Evolutionary conservation across 2,113 vertebrate species (phyloP), one percentile per base, ranked within the genome.

Genomic region (Hiodon alosoides): DNA sequence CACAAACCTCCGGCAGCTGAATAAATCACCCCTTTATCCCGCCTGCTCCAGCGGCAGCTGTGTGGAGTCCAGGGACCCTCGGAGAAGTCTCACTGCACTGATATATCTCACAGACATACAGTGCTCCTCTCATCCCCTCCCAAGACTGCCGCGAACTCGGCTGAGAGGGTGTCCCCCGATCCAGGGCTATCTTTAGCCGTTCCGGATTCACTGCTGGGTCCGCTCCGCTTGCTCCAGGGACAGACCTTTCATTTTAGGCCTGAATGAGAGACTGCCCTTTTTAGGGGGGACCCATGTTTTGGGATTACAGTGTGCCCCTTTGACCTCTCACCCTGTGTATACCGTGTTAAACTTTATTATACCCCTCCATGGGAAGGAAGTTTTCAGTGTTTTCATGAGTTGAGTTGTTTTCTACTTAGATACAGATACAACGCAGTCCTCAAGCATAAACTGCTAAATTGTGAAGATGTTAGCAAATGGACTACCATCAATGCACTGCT

Each of bases 51-150:
- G 51, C 54, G 76, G 73, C 68, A 71, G 62, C 78, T 80, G 52
- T 64, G 48, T 53, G 7, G 51, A 3, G 61, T 31, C 17, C 70
- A 76, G 72, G 67, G 57, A 69, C 65, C 75, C 55, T 62, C 9
- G 51, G 68, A 65, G 62, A 76, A 71, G 67, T 81, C 73, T 76
- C 73, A 78, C 77, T 75, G 71, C 69, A 53, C 74, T n/a, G 77
- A 79, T 55, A 79, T 72, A 80, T 83, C 77, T 83, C 67, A 79
- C 71, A 81, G 76, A 83, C 75, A 60, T 55, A 68, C 77, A 69
- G 75, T 14, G 69, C 68, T 77, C 68, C 78, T 86, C 72, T 82
- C 71, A 85, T 85, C 82, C 68, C 72, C 71, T 74, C 76, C 84
- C 84, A 85, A 80, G 70, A 47, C 72, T 75, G 57, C 72, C 14